Percentiles rank a stretch among this genome's conserved stretches.
Evolutionary conservation across 2,888 invertebrate species (phyloP).

Genomic region (Synergus japonicus): DNA sequence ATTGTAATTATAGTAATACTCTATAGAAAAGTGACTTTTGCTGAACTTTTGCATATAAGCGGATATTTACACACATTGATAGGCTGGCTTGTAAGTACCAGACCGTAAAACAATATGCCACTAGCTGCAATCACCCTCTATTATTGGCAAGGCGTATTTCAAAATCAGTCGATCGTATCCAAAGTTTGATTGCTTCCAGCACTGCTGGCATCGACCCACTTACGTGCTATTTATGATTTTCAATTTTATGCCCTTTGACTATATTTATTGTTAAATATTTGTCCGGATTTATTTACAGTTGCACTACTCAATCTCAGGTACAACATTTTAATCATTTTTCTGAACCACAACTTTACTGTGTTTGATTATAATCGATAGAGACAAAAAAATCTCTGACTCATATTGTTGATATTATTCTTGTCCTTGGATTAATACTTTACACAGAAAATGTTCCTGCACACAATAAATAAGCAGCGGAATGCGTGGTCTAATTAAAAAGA

Average conservation of each 20-base stretch:
- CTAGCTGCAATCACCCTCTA: constrained; percentile 60
- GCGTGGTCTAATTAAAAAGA: constrained; percentile 20
- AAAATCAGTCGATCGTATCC: constrained; percentile 62
- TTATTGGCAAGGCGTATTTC: constrained; percentile 62
- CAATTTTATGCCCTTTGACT: constrained; percentile 41
- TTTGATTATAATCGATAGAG: constrained; percentile 6
- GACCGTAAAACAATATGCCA: constrained; percentile 56
- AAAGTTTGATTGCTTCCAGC: constrained; percentile 55
- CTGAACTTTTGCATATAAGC: neutral
- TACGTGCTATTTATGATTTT: constrained; percentile 43
- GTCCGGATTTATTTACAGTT: neutral
- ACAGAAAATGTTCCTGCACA: neutral
- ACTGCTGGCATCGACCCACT: constrained; percentile 28
- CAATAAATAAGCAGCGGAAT: constrained; percentile 25
- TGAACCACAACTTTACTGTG: neutral
- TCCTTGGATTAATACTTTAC: constrained; percentile 9
- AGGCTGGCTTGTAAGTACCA: constrained; percentile 52
- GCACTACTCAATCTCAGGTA: neutral
- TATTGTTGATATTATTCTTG: neutral
- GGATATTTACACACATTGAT: constrained; percentile 7
- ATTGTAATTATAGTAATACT: neutral
- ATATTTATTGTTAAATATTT: constrained; percentile 20
- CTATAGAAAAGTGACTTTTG: neutral
- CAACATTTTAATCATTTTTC: neutral
- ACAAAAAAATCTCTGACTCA: neutral